Conservation (phyloP, 2,113 vertebrate species). For the Chauna torquata region DNA sequence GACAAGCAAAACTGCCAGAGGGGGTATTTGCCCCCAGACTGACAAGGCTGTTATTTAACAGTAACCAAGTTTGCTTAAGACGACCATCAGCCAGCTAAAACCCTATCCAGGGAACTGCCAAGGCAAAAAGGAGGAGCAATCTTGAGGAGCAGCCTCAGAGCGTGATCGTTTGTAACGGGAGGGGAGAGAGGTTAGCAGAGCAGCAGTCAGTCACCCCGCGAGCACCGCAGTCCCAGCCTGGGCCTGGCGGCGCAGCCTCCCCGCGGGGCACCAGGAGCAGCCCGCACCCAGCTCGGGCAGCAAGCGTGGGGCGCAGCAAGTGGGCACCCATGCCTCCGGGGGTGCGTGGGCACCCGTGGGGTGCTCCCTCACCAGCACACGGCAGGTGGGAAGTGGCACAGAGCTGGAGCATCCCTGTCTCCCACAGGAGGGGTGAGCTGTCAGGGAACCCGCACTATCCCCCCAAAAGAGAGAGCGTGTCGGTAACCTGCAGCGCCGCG, state of each 20-base stretch:
- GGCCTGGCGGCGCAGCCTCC: neutral
- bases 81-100: neutral
- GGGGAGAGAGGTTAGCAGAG: neutral
- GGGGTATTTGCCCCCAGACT: neutral
- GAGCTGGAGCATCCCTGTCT: neutral
- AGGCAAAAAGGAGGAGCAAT: neutral
- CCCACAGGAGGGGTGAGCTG: neutral
- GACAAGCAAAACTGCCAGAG: neutral
- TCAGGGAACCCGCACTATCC: neutral
- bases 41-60: neutral
- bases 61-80: neutral
- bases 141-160: neutral
- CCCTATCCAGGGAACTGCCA: neutral
- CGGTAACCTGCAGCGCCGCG: neutral
- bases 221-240: accelerated
- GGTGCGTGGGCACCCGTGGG: accelerated
- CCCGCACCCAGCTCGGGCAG: no score
- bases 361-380: neutral
- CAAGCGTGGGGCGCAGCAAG: no score
- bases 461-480: neutral
- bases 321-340: neutral
- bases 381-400: neutral
- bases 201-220: neutral
- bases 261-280: accelerated
- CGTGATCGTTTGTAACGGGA: neutral